These are phyloP conservation scores for Argopecten irradians DNA, from an alignment of 1,140 invertebrate genomes.

Conservation along the genomic window DNA sequence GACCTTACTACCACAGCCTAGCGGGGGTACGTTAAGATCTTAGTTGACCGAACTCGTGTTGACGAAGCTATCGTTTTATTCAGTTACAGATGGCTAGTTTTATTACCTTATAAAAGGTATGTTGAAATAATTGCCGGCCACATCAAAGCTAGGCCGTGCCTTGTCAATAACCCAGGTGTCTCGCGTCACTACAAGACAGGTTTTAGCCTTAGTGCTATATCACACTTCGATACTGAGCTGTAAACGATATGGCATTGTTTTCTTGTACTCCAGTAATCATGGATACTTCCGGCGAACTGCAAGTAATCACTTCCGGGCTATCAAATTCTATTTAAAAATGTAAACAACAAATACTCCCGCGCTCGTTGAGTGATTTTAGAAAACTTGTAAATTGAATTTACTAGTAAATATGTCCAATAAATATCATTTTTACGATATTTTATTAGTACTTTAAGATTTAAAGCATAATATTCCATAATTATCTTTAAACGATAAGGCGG, in stretches of 20 bases:
- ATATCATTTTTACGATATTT: too few relatives aligned
- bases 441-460: too few relatives aligned
- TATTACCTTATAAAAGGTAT: constrained; percentile 23
- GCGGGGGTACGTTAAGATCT: too few relatives aligned
- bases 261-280: background rate
- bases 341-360: background rate
- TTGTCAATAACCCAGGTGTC: background rate
- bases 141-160: constrained; percentile 19
- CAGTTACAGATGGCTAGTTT: background rate
- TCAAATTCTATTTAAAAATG: background rate
- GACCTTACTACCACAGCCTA: too few relatives aligned
- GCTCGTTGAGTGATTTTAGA: too few relatives aligned
- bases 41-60: background rate
- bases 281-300: background rate
- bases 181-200: background rate
- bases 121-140: constrained; percentile 9
- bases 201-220: background rate
- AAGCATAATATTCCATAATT: too few relatives aligned
- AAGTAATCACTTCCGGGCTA: background rate
- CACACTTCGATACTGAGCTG: background rate
- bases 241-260: background rate
- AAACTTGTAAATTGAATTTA: too few relatives aligned
- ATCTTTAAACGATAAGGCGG: too few relatives aligned
- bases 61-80: background rate
- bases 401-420: too few relatives aligned